Conservation (phyloP, 1,140 invertebrate genomes). For the Eufriesea mexicana region DNA sequence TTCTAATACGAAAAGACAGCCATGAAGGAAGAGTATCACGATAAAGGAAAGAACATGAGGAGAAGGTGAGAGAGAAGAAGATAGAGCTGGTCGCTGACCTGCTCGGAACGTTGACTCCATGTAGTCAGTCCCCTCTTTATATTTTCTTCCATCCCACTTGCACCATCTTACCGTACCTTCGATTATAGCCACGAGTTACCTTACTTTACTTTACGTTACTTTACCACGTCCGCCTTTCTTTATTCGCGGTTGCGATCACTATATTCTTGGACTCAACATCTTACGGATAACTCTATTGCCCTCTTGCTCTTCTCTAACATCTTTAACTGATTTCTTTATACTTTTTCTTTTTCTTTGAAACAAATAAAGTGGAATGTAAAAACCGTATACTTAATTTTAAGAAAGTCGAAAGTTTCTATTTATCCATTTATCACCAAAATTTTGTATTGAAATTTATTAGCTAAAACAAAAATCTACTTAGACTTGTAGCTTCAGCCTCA, state of each 20-base stretch:
- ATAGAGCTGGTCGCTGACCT: constrained; percentile 80
- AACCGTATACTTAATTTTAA: background rate
- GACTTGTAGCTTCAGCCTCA: too few relatives aligned
- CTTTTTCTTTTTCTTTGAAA: background rate
- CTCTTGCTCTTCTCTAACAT: background rate
- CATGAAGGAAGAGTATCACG: constrained; percentile 4
- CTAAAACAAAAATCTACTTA: background rate
- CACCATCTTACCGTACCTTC: constrained; percentile 69
- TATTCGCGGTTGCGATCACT: constrained; percentile 27
- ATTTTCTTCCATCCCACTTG: constrained; percentile 73
- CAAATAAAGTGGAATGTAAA: background rate
- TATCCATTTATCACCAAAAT: too few relatives aligned
- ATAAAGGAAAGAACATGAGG: constrained; percentile 39
- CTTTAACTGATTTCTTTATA: background rate
- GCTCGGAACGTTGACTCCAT: constrained; percentile 82
- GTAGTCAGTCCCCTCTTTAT: constrained; percentile 78
- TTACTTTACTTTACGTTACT: constrained; percentile 56
- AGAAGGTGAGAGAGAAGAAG: constrained; percentile 40
- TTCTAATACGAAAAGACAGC: constrained; percentile 41
- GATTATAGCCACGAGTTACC: constrained; percentile 68
- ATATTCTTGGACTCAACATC: constrained; percentile 24
- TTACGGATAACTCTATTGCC: background rate
- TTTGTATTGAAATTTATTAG: background rate
- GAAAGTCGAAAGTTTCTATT: background rate
- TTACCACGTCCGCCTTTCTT: constrained; percentile 50